These are phyloP conservation scores for Gallinago stenura DNA, from an alignment of 2,797 vertebrate genomes.

Conservation along the genomic window DNA sequence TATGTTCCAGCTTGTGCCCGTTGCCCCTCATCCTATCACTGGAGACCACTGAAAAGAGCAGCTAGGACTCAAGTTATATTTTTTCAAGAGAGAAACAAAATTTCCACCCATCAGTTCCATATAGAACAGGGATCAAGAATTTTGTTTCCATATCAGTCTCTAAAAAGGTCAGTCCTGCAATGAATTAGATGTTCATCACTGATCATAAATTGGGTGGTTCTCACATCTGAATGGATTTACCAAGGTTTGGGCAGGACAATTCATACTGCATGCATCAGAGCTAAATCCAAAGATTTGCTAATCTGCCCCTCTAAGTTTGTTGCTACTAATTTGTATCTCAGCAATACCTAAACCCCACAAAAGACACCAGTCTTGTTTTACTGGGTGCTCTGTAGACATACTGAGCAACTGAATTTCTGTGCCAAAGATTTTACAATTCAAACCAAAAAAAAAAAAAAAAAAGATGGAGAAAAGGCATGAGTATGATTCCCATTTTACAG, in stretches of 20 bases:
- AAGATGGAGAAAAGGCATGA: not conserved
- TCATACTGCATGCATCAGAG: not conserved
- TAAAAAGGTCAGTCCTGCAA: not conserved
- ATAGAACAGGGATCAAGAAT: too few species aligned
- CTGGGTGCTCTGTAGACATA: not conserved
- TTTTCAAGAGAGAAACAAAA: not conserved
- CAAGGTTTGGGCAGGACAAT: not conserved
- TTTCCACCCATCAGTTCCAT: not conserved
- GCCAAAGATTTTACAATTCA: not conserved
- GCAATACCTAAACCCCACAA: not conserved
- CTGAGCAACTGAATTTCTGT: not conserved
- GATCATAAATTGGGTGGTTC: not conserved
- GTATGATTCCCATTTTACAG: not conserved
- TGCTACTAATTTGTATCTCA: not conserved
- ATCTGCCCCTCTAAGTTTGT: not conserved
- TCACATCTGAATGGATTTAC: not conserved
- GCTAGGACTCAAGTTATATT: not conserved
- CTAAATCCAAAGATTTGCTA: not conserved
- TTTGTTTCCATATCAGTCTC: accelerated
- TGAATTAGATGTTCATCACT: not conserved
- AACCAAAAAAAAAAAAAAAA: not conserved
- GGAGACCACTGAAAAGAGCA: not conserved
- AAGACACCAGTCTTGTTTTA: not conserved
- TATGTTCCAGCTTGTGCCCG: too few species aligned
- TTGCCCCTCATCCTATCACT: too few species aligned